Evolutionary conservation across 92 coral and sea anemone genomes (phyloP).

Genomic region (Siderastrea siderea): DNA sequence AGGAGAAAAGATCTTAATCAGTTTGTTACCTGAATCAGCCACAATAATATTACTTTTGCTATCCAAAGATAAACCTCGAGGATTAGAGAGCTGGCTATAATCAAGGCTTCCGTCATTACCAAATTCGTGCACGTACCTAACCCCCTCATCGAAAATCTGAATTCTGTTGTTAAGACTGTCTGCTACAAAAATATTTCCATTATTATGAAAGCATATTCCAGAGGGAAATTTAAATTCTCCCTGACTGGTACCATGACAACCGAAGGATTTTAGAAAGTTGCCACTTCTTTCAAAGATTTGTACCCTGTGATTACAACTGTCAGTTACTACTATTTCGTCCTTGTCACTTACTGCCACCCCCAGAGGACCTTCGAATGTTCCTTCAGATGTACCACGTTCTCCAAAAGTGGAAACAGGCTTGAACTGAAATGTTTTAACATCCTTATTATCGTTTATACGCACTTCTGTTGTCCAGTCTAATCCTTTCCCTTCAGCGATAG

Average conservation of each 20-base stretch:
- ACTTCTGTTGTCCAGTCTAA: background rate
- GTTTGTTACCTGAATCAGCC: constrained; percentile 7
- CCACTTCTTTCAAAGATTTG: constrained; percentile 11
- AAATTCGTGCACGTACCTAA: background rate
- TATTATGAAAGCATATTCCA: background rate
- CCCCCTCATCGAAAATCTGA: constrained; percentile 6
- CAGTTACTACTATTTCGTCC: constrained; percentile 10
- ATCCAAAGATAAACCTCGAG: background rate
- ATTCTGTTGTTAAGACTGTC: background rate
- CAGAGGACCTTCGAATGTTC: background rate
- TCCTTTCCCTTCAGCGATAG: background rate
- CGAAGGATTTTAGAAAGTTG: constrained; percentile 1
- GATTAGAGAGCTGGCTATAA: background rate
- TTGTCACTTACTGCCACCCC: constrained; percentile 3
- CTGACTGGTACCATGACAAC: background rate
- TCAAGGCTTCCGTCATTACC: background rate
- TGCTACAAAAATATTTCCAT: constrained; percentile 7
- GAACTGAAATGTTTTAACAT: constrained; percentile 4
- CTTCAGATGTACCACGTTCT: background rate
- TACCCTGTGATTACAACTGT: background rate
- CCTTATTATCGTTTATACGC: no score
- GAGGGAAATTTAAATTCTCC: background rate
- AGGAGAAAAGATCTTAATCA: constrained; percentile 19
- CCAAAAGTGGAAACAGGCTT: background rate
- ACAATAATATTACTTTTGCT: background rate